A percentile compares a stretch with the other conserved stretches of the same genome.
phyloP scores from a whole-genome alignment of 2,797 vertebrate genomes.

The Pempheris klunzingeri region DNA sequence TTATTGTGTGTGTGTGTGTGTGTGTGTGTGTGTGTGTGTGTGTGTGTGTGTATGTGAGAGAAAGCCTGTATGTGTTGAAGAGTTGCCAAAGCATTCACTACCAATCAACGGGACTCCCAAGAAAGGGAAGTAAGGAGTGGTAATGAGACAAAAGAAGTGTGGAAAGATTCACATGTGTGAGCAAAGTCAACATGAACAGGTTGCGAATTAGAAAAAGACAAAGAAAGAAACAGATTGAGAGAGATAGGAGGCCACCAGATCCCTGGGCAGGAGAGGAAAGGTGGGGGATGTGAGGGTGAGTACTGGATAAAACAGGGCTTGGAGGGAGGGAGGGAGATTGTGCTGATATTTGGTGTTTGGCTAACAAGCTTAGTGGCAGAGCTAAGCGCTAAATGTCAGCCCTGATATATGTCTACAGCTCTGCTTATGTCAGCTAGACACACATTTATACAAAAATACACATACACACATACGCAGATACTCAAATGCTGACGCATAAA shows the following conservation, averaged over 20 bases:
- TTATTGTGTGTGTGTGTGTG: conserved; percentile 19
- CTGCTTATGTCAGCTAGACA: conserved; percentile 78
- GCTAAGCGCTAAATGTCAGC: conserved; percentile 82
- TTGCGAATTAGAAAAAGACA: conserved; percentile 16
- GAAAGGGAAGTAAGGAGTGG: conserved; percentile 41
- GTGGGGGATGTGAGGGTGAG: conserved; percentile 24
- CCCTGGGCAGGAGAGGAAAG: background rate
- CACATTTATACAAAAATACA: conserved; percentile 65
- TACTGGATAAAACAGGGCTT: conserved; percentile 35
- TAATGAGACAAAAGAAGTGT: conserved; percentile 55
- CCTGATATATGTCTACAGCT: conserved; percentile 81
- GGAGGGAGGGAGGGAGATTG: conserved; percentile 68
- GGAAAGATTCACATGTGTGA: conserved; percentile 45
- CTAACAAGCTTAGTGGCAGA: conserved; percentile 83
- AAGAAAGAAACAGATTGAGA: background rate
- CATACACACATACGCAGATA: conserved; percentile 35
- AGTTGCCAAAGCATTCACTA: conserved; percentile 68
- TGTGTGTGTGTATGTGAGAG: conserved; percentile 31
- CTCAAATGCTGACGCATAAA: conserved; percentile 35
- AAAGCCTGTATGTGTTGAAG: conserved; percentile 60
- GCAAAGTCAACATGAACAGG: conserved; percentile 41
- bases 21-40: conserved; percentile 23
- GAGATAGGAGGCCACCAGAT: conserved; percentile 17
- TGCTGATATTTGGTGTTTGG: conserved; percentile 83
- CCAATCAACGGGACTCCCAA: conserved; percentile 64